Base-by-base conservation (phyloP, 2,113 vertebrate genomes). In the Agapornis roseicollis region DNA sequence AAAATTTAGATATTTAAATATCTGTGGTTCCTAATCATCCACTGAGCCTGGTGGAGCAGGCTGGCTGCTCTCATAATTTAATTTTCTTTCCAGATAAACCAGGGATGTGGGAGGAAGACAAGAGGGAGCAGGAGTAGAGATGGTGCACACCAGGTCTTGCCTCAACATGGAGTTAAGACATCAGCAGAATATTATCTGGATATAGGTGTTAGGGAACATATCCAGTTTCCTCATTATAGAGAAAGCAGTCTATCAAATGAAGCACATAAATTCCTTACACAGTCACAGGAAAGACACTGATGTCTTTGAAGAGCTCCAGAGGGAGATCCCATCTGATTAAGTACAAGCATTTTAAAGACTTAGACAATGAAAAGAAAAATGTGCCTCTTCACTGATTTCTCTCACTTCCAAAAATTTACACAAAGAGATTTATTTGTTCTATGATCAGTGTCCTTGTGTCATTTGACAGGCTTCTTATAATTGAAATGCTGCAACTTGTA, bases 251-350 rank as follows among this genome's bases (percentile, higher is more conserved):
- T 94, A 85, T 88, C 74, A 91, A 64, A 88, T 47, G 90, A 89
- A 80, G 76, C 23, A 86, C 80, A 83, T 92, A 80, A 88, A 97
- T 94, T 88, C 90, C 60, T 80, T 68, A 60, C 9, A 80, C 33
- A 60, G 71, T 53, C 74, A 93, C 60, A 85, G 69, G 29, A 86
- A 92, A 96, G 90, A 84, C 17, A 4, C 7, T 50, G 64, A 65
- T 78, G 80, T 58, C 88, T 95, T 78, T 93, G 90, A 93, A 96
- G 68, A 84, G 22, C 80, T 94, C 82, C 88, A 89, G 64, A 95
- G 92, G 42, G 80, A 94, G 41, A 96, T 80, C 80, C 46, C 60
- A 78, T 71, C 88, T 78, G 76, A 94, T 85, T 86, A 90, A 90
- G 64, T 66, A 72, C 69, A 90, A 44, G 64, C 64, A 74, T 90